These are phyloP conservation scores for Tetraneura akinire DNA, from an alignment of 1,140 invertebrate species.

Conservation along the genomic window DNA sequence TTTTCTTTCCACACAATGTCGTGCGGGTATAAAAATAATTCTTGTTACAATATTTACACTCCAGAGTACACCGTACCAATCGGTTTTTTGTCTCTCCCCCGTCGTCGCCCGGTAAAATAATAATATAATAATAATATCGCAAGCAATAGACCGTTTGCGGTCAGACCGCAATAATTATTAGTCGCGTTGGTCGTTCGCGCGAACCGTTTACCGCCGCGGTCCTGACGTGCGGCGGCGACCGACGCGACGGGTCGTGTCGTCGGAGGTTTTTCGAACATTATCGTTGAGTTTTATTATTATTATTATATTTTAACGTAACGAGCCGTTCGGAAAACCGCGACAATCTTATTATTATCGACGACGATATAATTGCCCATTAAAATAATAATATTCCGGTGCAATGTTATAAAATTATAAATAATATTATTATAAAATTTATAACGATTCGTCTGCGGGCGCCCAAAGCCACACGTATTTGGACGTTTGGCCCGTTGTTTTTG, in stretches of 20 bases:
- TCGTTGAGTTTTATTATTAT: background rate
- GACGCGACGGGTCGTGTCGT: background rate
- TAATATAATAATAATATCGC: background rate
- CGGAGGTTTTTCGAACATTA: constrained; percentile 3
- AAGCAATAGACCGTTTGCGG: background rate
- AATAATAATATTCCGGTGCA: too few relatives aligned
- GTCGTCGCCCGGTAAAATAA: background rate
- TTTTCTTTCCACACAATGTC: too few relatives aligned
- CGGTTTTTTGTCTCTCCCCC: too few relatives aligned
- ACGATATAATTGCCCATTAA: too few relatives aligned
- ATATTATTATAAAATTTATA: background rate
- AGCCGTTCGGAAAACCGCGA: constrained; percentile 21
- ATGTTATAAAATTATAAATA: too few relatives aligned
- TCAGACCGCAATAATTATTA: constrained; percentile 24
- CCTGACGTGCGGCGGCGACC: background rate
- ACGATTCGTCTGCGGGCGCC: too few relatives aligned
- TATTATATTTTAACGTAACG: background rate
- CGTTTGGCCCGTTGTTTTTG: too few relatives aligned
- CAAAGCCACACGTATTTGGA: too few relatives aligned
- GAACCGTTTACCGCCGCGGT: background rate
- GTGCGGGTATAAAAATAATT: too few relatives aligned
- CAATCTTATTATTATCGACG: background rate
- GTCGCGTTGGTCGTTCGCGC: background rate
- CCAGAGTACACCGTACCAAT: too few relatives aligned
- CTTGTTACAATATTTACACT: too few relatives aligned